Conservation (phyloP, 2,113 vertebrate genomes). For the Calypte anna region DNA sequence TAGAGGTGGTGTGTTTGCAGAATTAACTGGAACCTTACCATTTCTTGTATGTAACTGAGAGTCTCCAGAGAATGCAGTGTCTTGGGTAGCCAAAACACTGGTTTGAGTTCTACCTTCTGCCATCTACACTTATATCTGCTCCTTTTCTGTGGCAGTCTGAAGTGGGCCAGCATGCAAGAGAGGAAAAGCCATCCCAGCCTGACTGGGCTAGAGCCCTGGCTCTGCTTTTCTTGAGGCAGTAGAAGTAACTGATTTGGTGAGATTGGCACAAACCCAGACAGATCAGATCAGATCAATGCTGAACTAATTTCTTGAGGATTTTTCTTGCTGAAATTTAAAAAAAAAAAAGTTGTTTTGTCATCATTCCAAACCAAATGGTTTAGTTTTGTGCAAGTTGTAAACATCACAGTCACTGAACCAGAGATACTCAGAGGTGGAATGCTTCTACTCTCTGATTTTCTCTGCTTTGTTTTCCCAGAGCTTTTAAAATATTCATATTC, state of each 20-base stretch:
- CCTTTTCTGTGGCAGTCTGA: background rate
- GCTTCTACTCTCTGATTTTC: background rate
- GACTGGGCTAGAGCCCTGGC: accelerated
- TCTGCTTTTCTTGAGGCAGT: background rate
- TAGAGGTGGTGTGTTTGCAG: background rate
- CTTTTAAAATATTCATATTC: background rate
- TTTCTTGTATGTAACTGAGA: background rate
- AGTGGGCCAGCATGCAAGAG: background rate
- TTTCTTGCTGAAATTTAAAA: background rate
- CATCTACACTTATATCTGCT: background rate
- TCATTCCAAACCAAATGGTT: background rate
- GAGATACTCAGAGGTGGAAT: background rate
- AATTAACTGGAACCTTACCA: background rate
- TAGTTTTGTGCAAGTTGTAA: background rate
- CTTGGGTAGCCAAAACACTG: background rate
- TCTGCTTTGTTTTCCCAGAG: background rate
- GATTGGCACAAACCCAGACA: background rate
- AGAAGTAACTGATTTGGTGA: background rate
- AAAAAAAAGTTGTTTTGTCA: background rate
- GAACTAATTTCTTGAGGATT: background rate
- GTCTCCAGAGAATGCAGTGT: background rate
- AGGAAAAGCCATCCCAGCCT: background rate
- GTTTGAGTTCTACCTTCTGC: background rate
- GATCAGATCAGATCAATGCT: background rate
- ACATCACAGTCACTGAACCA: background rate